phyloP scores from a whole-genome alignment of 2,888 invertebrate genomes.

The Drosophila subsilvestris region DNA sequence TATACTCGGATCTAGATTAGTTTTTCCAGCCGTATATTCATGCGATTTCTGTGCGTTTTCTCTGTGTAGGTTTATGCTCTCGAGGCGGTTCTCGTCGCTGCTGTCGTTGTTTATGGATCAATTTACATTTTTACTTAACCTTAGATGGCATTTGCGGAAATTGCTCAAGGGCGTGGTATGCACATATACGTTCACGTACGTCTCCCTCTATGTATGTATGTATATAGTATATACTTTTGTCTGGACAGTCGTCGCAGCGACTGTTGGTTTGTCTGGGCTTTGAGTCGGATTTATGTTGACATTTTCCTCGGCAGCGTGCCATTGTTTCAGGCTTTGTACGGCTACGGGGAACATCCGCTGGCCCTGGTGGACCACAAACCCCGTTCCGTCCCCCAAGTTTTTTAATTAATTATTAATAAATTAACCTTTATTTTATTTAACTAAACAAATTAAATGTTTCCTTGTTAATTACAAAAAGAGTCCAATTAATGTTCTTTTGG shows the following conservation, averaged over 20 bases:
- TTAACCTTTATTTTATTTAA: conserved; percentile 70
- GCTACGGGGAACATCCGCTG: conserved; percentile 27
- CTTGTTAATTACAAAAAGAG: conserved; percentile 76
- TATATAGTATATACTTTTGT: conserved; percentile 12
- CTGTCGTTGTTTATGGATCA: conserved; percentile 48
- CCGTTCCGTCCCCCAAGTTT: conserved; percentile 13
- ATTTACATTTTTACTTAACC: conserved; percentile 67
- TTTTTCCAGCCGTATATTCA: conserved; percentile 24
- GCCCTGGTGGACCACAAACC: background rate
- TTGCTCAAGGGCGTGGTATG: conserved; percentile 63
- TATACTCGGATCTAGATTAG: conserved; percentile 24
- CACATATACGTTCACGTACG: conserved; percentile 11
- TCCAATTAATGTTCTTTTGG: conserved; percentile 56
- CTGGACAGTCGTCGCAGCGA: conserved; percentile 7
- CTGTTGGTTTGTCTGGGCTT: conserved; percentile 17
- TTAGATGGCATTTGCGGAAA: conserved; percentile 74
- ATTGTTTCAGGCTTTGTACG: conserved; percentile 4
- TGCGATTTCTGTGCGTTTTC: conserved; percentile 30
- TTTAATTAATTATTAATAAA: conserved; percentile 61
- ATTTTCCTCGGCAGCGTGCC: conserved; percentile 45
- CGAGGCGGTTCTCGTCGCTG: conserved; percentile 26
- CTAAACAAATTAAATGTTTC: conserved; percentile 68
- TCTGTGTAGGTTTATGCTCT: conserved; percentile 56
- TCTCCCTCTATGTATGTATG: background rate
- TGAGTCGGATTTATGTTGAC: conserved; percentile 64